Evolutionary conservation across 2,113 vertebrate genomes (phyloP).

Genomic region (Physeter macrocephalus): DNA sequence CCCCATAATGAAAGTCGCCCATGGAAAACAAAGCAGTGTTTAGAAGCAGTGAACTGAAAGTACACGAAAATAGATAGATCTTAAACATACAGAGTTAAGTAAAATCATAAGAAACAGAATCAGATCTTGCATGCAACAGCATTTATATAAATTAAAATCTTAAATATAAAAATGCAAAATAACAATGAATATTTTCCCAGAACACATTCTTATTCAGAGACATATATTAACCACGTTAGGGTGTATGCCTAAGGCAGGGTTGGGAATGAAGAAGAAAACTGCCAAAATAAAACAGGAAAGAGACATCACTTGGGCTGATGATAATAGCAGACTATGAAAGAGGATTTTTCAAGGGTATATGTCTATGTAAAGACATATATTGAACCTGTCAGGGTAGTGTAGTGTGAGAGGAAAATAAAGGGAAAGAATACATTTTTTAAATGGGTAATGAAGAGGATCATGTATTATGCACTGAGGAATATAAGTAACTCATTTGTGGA

Average conservation of each 20-base stretch:
- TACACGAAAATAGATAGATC: neutral
- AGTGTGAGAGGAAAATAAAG: neutral
- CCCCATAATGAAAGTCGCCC: neutral
- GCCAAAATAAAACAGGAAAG: neutral
- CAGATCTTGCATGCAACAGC: neutral
- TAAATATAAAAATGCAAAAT: neutral
- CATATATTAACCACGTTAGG: neutral
- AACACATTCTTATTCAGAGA: neutral
- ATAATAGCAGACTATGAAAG: neutral
- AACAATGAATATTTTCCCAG: constrained; percentile 5
- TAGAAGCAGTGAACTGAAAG: neutral
- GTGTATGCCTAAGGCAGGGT: neutral
- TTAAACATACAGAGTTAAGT: neutral
- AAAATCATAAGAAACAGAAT: neutral
- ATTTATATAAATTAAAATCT: neutral
- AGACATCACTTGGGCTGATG: neutral
- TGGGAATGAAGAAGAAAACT: neutral
- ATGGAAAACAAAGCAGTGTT: neutral
- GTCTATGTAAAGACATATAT: neutral
- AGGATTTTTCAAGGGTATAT: neutral
- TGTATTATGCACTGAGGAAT: neutral
- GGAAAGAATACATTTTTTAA: neutral
- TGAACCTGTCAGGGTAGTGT: neutral
- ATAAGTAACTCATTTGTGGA: neutral
- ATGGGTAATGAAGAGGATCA: neutral